These are phyloP conservation scores for Eupeodes corollae DNA, from an alignment of 1,140 invertebrate species.

Conservation along the genomic window DNA sequence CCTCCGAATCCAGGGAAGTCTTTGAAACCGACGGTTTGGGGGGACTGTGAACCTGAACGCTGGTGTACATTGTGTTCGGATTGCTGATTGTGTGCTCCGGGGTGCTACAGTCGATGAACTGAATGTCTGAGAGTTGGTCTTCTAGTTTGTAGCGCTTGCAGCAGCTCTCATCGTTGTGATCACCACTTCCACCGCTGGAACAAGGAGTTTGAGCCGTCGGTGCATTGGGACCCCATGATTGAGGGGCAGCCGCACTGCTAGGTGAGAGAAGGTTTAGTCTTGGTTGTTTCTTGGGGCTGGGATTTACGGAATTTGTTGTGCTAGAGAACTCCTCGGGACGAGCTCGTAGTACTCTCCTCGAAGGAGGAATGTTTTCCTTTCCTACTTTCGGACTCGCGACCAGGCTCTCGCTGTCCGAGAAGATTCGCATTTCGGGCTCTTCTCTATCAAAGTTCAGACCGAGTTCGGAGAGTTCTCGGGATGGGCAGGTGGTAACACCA, in stretches of 20 bases:
- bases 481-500: conserved; percentile 38
- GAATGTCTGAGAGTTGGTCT: conserved; percentile 49
- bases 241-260: conserved; percentile 21
- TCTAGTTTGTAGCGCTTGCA: conserved; percentile 49
- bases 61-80: conserved; percentile 16
- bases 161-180: conserved; percentile 33
- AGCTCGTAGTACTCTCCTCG: conserved; percentile 37
- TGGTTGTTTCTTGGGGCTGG: conserved; percentile 45
- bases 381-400: conserved; percentile 43
- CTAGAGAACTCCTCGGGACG: conserved; percentile 41
- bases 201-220: background rate
- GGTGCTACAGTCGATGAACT: conserved; percentile 52
- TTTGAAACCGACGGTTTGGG: conserved; percentile 23
- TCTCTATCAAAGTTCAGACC: conserved; percentile 72
- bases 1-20: conserved; percentile 5
- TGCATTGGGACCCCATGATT: background rate
- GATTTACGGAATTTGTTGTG: conserved; percentile 41
- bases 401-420: conserved; percentile 68
- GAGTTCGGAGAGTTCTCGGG: conserved; percentile 65
- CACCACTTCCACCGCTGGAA: conserved; percentile 1
- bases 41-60: conserved; percentile 32
- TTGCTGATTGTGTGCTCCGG: conserved; percentile 39
- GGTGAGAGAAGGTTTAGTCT: conserved; percentile 39
- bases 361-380: conserved; percentile 37
- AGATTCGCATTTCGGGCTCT: conserved; percentile 73